These are phyloP conservation scores for Montipora capricornis DNA, from an alignment of 64 coral and sea anemone species.

Conservation along the genomic window DNA sequence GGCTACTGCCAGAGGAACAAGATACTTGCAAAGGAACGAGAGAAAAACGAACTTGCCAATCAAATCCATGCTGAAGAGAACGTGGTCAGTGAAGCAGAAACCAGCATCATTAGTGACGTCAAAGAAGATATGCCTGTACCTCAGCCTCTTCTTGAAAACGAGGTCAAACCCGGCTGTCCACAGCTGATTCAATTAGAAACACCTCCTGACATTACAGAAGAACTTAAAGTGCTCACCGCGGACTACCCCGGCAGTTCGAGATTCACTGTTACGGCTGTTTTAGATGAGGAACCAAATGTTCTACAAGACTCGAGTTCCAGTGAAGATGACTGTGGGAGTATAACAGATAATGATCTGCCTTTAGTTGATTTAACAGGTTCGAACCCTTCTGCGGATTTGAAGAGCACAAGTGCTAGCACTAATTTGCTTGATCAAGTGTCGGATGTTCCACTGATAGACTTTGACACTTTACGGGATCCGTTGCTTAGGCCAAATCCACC, in stretches of 20 bases:
- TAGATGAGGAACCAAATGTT: background rate
- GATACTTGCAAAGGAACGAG: conserved; percentile 49
- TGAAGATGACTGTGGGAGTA: conserved; percentile 3
- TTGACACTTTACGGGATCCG: background rate
- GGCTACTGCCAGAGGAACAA: conserved; percentile 97
- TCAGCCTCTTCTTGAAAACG: conserved; percentile 4
- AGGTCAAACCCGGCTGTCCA: background rate
- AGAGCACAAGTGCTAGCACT: background rate
- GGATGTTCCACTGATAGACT: background rate
- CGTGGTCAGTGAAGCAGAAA: conserved; percentile 71
- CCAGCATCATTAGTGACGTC: conserved; percentile 74
- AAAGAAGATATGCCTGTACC: conserved; percentile 20
- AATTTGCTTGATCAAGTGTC: background rate
- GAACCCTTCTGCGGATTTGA: background rate
- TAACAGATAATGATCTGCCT: background rate
- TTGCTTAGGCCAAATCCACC: background rate
- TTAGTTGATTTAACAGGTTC: conserved; percentile 27
- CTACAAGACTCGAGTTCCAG: background rate
- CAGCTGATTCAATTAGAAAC: conserved; percentile 79
- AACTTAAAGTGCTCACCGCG: conserved; percentile 71
- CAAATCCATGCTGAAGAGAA: conserved; percentile 72
- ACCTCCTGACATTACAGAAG: conserved; percentile 72
- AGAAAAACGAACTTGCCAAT: conserved; percentile 57
- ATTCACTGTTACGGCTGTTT: conserved; percentile 69
- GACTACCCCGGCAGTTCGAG: conserved; percentile 80